These are phyloP conservation scores for Caenorhabditis afra DNA, from an alignment of 2,888 invertebrate genomes.

Conservation along the genomic window DNA sequence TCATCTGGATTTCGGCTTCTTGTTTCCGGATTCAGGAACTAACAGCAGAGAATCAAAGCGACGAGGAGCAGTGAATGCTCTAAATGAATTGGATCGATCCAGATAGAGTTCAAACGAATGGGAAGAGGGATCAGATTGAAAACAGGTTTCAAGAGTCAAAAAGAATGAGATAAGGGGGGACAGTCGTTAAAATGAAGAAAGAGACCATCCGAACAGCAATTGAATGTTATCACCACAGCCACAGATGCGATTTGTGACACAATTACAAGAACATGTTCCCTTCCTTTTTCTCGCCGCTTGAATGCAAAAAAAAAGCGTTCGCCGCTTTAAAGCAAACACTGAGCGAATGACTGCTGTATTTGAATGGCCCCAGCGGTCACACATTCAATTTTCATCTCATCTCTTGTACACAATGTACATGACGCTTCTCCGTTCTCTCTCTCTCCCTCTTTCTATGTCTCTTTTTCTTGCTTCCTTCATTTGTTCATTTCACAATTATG, in stretches of 20 bases:
- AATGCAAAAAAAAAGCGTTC: slow-evolving; percentile 19
- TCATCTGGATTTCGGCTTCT: slow-evolving; percentile 13
- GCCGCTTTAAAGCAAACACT: slow-evolving; percentile 29
- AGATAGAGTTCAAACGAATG: too few species aligned
- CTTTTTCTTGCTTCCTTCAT: slow-evolving; percentile 3
- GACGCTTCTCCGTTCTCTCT: not conserved
- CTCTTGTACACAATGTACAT: slow-evolving; percentile 2
- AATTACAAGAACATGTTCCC: too few species aligned
- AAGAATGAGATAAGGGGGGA: not conserved
- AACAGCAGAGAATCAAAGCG: too few species aligned
- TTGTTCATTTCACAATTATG: slow-evolving; percentile 17
- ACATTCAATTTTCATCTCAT: slow-evolving; percentile 13
- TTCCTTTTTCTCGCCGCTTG: too few species aligned
- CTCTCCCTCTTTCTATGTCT: not conserved
- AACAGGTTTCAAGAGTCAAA: not conserved
- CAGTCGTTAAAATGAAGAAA: not conserved
- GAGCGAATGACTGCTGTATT: slow-evolving; percentile 31
- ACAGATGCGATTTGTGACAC: too few species aligned
- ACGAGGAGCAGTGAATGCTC: not conserved
- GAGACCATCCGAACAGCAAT: not conserved
- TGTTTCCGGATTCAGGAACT: too few species aligned
- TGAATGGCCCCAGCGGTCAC: slow-evolving; percentile 20
- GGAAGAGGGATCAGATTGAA: not conserved
- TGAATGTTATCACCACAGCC: not conserved
- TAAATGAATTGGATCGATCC: not conserved